Percentiles rank a stretch among this genome's conserved stretches.
Conservation (phyloP, 2,113 vertebrate species). For the Numida meleagris region DNA sequence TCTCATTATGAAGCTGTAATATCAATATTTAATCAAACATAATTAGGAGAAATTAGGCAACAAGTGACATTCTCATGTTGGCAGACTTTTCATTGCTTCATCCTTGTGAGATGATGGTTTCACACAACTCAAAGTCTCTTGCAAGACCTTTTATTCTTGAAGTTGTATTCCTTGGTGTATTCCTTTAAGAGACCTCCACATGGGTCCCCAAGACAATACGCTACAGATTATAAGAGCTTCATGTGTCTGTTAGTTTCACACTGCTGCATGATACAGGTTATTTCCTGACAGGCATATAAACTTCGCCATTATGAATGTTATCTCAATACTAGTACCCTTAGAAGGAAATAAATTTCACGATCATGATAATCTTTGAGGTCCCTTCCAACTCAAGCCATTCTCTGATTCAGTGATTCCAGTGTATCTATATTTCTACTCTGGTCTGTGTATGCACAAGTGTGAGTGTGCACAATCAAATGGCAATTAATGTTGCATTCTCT, state of each 20-base stretch:
- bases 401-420: background rate
- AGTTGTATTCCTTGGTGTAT: background rate
- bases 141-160: background rate
- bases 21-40: background rate
- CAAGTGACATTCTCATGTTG: background rate
- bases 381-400: no score
- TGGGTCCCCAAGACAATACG: rapidly evolving
- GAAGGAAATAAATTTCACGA: background rate
- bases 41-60: background rate
- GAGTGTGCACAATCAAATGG: background rate
- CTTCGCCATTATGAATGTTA: background rate
- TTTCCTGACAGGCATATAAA: background rate
- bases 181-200: background rate
- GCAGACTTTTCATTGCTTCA: background rate
- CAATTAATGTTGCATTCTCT: background rate
- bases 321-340: background rate
- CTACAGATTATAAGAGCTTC: background rate
- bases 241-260: background rate
- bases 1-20: background rate
- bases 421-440: background rate
- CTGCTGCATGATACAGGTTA: background rate
- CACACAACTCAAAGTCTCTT: background rate
- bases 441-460: background rate
- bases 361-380: no score
- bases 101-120: background rate